A percentile compares a stretch with the other conserved stretches of the same genome.
Evolutionary conservation across 2,113 vertebrate genomes (phyloP).

Genomic region (Aix galericulata): DNA sequence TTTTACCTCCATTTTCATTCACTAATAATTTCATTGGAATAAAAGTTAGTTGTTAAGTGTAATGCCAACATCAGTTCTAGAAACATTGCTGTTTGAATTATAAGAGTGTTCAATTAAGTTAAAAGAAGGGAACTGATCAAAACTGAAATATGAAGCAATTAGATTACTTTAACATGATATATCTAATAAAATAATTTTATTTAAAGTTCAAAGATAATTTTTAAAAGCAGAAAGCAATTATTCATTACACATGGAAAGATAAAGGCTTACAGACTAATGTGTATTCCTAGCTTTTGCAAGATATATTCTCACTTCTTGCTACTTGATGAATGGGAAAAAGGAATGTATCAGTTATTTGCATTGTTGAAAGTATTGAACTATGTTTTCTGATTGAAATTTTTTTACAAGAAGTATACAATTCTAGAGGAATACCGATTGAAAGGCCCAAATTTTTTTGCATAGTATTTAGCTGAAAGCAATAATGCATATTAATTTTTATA

Average conservation of each 20-base stretch:
- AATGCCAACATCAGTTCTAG: background rate
- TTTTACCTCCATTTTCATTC: background rate
- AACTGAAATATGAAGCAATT: background rate
- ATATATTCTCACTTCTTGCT: background rate
- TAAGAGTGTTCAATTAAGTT: background rate
- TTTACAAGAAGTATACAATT: background rate
- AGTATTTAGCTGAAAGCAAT: background rate
- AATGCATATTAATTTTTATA: background rate
- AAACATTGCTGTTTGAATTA: background rate
- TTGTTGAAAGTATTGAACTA: too few species aligned
- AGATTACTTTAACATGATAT: background rate
- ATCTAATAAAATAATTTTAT: background rate
- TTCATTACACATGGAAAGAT: background rate
- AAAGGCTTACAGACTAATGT: background rate
- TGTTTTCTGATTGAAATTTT: background rate
- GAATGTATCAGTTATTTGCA: background rate
- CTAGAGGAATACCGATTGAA: background rate
- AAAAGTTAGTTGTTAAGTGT: background rate
- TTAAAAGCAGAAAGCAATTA: background rate
- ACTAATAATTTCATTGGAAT: background rate
- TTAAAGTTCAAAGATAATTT: constrained; percentile 9
- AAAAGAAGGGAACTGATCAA: background rate
- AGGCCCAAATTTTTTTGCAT: background rate
- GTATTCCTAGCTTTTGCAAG: background rate
- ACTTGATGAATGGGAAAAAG: background rate